Evolutionary conservation across 1,140 invertebrate species (phyloP), one percentile per base, ranked within the genome.

Genomic region (Trichomalopsis sarcophagae): DNA sequence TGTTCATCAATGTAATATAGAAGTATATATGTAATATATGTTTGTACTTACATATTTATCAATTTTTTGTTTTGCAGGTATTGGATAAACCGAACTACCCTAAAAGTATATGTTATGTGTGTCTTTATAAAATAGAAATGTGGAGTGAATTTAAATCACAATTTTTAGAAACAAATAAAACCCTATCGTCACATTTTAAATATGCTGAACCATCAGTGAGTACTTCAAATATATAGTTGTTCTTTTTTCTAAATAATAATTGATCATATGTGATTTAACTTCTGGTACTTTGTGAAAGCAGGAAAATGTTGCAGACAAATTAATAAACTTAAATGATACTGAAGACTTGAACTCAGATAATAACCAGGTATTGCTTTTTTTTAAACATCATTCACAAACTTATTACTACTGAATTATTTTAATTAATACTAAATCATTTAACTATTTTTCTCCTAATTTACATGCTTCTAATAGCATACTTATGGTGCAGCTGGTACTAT

Each of bases 61-160:
- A 21, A 71, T 9, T 55, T 47, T 74, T 82, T 68, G 33, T 36
- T 84, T 84, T 86, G 76, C 66, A 93, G 92, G 90, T 93, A 10
- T 87, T 90, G 14, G 66, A 91, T 17, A 88, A 90, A 13, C 85
- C 90, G 6, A 88, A 88, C 78, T 85, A 91, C 62, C 92, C 92
- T 1, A 87, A 79, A 47, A 90, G 89, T 2, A 87, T 93, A 9
- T 93, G 92, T 80, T 91, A 93, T 50, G 86, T 90, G 40, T 93
- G 92, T 78, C 84, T 93, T 9, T 93, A 93, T 73, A 93, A 93
- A 76, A 77, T 93, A 62, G 87, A 93, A 44, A 90, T 91, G 89
- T 93, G 92, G 91, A 87, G 66, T 62, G 91, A 93, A 55, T 93
- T 93, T 50, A 93, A 92, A 50, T 80, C 89, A 50, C 89, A 89